Conservation (phyloP, 2,797 vertebrate genomes). For the Nyctibius grandis region DNA sequence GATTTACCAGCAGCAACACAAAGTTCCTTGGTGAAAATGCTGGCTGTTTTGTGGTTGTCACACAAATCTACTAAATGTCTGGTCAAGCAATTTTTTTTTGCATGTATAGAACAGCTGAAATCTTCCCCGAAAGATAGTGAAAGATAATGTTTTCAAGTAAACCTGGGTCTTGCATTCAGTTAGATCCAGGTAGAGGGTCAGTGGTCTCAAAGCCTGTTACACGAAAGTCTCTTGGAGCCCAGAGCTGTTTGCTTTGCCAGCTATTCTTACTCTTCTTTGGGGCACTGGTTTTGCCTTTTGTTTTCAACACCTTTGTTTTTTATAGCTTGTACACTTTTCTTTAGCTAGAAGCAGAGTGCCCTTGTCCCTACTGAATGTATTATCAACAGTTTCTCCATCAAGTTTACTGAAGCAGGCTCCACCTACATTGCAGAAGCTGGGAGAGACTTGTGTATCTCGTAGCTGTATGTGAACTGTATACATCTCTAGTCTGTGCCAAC, state of each 20-base stretch:
- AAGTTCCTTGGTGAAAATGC: background rate
- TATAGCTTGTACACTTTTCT: background rate
- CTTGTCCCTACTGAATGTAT: background rate
- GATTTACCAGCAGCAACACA: background rate
- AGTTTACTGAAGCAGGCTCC: background rate
- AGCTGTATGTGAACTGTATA: background rate
- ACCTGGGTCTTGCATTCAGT: background rate
- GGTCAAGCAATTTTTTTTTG: background rate
- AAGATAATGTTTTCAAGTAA: background rate
- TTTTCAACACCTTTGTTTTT: conserved; percentile 24
- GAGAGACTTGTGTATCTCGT: background rate
- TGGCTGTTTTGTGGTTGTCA: background rate
- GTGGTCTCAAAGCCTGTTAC: background rate
- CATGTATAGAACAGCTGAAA: background rate
- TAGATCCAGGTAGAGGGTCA: background rate
- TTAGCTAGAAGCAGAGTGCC: background rate
- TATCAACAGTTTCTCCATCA: background rate
- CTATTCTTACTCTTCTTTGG: background rate
- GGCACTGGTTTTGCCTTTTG: background rate
- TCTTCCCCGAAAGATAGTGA: background rate
- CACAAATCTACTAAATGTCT: background rate
- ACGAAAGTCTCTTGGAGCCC: background rate
- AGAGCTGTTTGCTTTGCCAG: background rate
- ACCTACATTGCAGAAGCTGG: background rate
- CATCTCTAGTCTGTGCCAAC: background rate